Base-by-base conservation (phyloP, 2,797 vertebrate genomes). In the Poeciliopsis presidionis region DNA sequence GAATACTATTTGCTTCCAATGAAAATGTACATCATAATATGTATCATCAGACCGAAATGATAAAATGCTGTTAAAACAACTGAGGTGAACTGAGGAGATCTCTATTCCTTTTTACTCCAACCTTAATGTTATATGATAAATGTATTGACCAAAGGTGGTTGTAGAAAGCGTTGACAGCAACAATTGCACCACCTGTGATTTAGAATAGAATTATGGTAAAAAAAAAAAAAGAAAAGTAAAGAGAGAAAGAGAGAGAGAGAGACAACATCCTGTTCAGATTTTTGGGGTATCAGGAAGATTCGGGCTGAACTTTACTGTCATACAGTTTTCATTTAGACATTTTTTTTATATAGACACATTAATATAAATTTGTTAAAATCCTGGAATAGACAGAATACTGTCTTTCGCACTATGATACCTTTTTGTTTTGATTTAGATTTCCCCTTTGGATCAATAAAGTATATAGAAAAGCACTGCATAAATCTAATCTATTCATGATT, bases 101-200 rank as follows among this genome's bases (percentile, higher is more conserved):
- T 28, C 11, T 12, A 0, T 25, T 25, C 8, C n/a, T 59, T 11
- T 59, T n/a, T 14, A 28, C 13, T 14, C 12, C n/a, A 30, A 59
- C 55, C 55, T n/a, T 59, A 59, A 59, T 13, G 9, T 57, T 57
- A 57, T 57, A 57, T n/a, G 55, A 59, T 59, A 59, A 59, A 61
- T 16, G 5, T 13, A 28, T 30, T 59, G 57, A 28, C 57, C 12
- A 13, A n/a, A 12, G 9, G 25, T 11, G 25, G 9, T 55, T n/a
- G 53, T n/a, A 55, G 22, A n/a, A 55, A 55, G 51, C 9, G 9
- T 55, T 55, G 51, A 55, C 22, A 55, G 25, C 28, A 59, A 59
- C 28, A 30, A 59, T 59, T 59, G 28, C n/a, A 30, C 57, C n/a
- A 59, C 13, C 5, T 16, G 13, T 59, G 57, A 59, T 30, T 59